Evolutionary conservation across 2,797 vertebrate species (phyloP), one percentile per base, ranked within the genome.

Genomic region (Vultur gryphus): DNA sequence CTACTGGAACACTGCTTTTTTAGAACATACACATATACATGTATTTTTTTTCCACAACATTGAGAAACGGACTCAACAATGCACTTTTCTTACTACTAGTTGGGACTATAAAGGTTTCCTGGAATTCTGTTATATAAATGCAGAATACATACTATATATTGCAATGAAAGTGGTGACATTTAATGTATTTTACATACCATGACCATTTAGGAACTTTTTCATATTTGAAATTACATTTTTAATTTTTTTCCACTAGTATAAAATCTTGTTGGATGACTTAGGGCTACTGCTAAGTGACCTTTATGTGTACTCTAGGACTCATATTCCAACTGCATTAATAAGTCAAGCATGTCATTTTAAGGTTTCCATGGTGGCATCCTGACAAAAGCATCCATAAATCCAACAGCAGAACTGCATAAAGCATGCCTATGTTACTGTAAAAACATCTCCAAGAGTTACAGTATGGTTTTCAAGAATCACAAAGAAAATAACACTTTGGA

Each of bases 391-490:
- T 93, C 59, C 84, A 95, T 84, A 95, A 95, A 96, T 89, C 67
- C 84, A 91, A 93, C 33, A 95, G 84, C 57, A 97, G 80, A 89
- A 92, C 78, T 70, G 41, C 51, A 97, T 81, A 95, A 87, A 94
- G 94, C 69, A 84, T 70, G 90, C 51, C 96, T 95, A 93, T 92
- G 73, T 94, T 92, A 94, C 94, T 92, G 75, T 90, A 90, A 95
- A 95, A 97, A 95, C 87, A 94, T 73, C 84, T 96, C 84, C 65
- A 87, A 86, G 61, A 95, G 83, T 91, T 95, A 97, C 83, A 96
- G 59, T 95, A 97, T 58, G 86, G 94, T 97, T 97, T 97, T 95
- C 87, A 95, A 96, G 85, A 96, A 96, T 93, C 81, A 96, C 77
- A 95, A 85, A 93, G 86, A 96, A 93, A 97, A 94, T 66, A 96